Evolutionary conservation across 2,888 invertebrate genomes (phyloP).

Genomic region (Graphium colonna): DNA sequence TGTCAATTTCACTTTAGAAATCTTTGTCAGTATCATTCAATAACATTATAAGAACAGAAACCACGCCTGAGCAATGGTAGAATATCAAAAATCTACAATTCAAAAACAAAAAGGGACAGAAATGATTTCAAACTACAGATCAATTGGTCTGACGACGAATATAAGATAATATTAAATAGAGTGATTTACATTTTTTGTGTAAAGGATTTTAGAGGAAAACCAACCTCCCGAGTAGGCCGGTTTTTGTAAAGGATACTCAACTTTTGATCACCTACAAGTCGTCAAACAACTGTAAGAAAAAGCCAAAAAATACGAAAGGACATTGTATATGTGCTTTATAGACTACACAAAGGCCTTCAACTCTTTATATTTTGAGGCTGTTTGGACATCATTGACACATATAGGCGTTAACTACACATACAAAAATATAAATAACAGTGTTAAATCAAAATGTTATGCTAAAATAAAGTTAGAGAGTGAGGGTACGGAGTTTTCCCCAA

Average conservation of each 20-base stretch:
- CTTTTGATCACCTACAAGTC: too few species aligned
- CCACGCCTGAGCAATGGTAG: constrained; percentile 13
- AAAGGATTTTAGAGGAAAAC: constrained; percentile 24
- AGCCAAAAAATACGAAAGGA: too few species aligned
- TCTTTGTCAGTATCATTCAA: constrained; percentile 13
- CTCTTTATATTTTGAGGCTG: too few species aligned
- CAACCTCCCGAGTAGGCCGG: constrained; percentile 21
- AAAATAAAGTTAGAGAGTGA: constrained; percentile 11
- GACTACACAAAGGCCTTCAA: constrained; percentile 19
- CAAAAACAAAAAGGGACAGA: too few species aligned
- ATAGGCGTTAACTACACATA: constrained; percentile 20
- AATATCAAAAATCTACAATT: too few species aligned
- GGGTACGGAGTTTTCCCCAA: constrained; percentile 10
- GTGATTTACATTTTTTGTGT: too few species aligned
- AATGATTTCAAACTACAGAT: too few species aligned
- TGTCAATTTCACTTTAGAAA: constrained; percentile 24
- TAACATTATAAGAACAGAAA: constrained; percentile 21
- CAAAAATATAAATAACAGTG: constrained; percentile 9
- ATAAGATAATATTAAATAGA: not conserved
- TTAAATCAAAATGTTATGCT: constrained; percentile 18
- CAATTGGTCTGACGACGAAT: too few species aligned
- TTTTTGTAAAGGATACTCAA: constrained; percentile 9
- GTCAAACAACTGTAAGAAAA: constrained; percentile 19
- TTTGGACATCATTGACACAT: constrained; percentile 21
- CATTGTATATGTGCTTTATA: too few species aligned